Conservation (phyloP, 64 coral and sea anemone species). For the Astreopora myriophthalma region DNA sequence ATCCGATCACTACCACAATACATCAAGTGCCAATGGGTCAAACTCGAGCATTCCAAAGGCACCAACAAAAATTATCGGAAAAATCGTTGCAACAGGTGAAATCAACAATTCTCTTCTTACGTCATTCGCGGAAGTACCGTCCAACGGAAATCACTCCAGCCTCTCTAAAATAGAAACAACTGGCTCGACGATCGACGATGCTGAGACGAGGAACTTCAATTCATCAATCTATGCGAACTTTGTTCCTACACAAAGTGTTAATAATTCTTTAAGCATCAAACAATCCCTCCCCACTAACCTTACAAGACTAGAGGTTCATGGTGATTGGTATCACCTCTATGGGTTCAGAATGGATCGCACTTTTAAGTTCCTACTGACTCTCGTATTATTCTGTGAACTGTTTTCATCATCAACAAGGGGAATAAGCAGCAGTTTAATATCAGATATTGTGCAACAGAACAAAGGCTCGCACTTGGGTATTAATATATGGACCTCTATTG, state of each 20-base stretch:
- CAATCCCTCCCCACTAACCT: neutral
- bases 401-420: slow-evolving; percentile 58
- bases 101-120: neutral
- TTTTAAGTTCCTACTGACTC: slow-evolving; percentile 71
- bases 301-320: neutral
- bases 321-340: neutral
- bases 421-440: slow-evolving; percentile 63
- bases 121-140: neutral
- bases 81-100: neutral
- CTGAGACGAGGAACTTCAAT: neutral
- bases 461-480: slow-evolving; percentile 3
- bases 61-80: neutral
- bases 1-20: neutral
- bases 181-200: neutral
- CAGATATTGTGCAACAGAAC: slow-evolving; percentile 61
- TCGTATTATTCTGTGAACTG: slow-evolving; percentile 70
- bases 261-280: slow-evolving; percentile 12
- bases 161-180: neutral
- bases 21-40: neutral
- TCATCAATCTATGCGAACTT: neutral
- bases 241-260: neutral
- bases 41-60: neutral
- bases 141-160: neutral
- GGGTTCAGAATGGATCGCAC: slow-evolving; percentile 78
- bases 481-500: slow-evolving; percentile 64